phyloP scores from a whole-genome alignment of 64 coral and sea anemone species.

The Orbicella faveolata region DNA sequence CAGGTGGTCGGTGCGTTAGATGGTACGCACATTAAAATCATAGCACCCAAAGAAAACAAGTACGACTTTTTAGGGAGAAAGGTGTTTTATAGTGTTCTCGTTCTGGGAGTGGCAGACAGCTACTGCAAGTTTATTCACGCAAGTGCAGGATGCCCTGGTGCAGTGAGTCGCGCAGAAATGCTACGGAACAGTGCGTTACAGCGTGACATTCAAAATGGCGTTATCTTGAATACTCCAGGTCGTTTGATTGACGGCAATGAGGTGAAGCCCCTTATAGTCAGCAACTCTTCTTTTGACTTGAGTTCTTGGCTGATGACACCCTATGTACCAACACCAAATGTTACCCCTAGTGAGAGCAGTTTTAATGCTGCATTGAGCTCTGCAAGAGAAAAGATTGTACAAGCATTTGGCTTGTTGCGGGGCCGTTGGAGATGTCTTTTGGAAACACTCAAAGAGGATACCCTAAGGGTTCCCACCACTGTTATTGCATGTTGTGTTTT shows the following conservation, averaged over 20 bases:
- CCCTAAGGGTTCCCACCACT: conserved; percentile 33
- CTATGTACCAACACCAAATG: not conserved
- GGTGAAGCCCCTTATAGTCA: conserved; percentile 35
- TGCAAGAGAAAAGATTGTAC: conserved; percentile 18
- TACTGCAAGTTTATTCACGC: conserved; percentile 42
- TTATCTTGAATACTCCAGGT: conserved; percentile 18
- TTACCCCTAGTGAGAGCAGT: not conserved
- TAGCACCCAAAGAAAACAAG: conserved; percentile 40
- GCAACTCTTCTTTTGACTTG: conserved; percentile 1
- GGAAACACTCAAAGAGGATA: conserved; percentile 21
- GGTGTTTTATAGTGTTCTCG: conserved; percentile 35
- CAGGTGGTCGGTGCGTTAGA: conserved; percentile 30
- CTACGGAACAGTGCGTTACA: conserved; percentile 26
- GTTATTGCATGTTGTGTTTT: conserved; percentile 57
- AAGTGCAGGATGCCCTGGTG: conserved; percentile 48
- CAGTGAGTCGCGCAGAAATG: conserved; percentile 7
- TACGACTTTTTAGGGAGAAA: conserved; percentile 38
- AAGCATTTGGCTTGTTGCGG: conserved; percentile 42
- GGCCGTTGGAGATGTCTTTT: conserved; percentile 53
- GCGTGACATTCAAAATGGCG: conserved; percentile 41
- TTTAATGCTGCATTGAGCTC: conserved; percentile 30
- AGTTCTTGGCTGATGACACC: conserved; percentile 53
- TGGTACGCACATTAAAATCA: conserved; percentile 31
- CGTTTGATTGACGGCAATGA: not conserved
- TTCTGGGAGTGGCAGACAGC: conserved; percentile 34